phyloP scores from a whole-genome alignment of 2,888 invertebrate genomes.

The Octonoba sinensis region DNA sequence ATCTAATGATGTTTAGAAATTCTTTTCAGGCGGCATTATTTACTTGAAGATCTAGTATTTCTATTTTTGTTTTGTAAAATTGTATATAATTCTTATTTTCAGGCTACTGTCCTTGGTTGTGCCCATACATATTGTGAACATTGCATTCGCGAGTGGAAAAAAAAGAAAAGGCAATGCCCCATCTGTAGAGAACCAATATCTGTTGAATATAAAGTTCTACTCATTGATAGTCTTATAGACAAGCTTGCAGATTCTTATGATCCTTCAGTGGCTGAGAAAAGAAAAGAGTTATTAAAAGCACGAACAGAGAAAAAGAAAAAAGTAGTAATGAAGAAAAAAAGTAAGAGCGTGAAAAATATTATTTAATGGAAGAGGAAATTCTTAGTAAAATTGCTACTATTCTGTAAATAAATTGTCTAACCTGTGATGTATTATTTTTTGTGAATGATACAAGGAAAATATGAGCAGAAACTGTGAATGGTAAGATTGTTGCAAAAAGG shows the following conservation, averaged over 20 bases:
- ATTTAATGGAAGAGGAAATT: no score
- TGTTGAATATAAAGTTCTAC: constrained; percentile 77
- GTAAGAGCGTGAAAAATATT: no score
- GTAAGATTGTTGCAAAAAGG: no score
- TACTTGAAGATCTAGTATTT: no score
- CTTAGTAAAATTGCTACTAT: no score
- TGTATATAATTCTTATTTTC: background rate
- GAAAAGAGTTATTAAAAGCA: constrained; percentile 75
- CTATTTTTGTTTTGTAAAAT: no score
- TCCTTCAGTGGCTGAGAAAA: constrained; percentile 75
- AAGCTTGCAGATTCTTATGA: constrained; percentile 78
- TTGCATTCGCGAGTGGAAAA: constrained; percentile 81
- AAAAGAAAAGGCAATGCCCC: constrained; percentile 80
- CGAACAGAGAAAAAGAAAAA: constrained; percentile 74
- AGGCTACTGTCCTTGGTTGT: constrained; percentile 79
- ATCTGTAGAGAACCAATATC: constrained; percentile 76
- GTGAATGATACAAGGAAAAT: no score
- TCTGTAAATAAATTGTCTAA: no score
- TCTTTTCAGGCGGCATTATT: no score
- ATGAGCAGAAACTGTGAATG: no score
- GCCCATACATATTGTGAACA: constrained; percentile 82
- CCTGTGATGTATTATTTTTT: no score
- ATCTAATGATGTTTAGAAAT: no score
- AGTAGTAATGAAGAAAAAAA: background rate
- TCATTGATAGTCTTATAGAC: constrained; percentile 81